phyloP scores from a whole-genome alignment of 2,113 vertebrate species.

The Acinonyx jubatus region DNA sequence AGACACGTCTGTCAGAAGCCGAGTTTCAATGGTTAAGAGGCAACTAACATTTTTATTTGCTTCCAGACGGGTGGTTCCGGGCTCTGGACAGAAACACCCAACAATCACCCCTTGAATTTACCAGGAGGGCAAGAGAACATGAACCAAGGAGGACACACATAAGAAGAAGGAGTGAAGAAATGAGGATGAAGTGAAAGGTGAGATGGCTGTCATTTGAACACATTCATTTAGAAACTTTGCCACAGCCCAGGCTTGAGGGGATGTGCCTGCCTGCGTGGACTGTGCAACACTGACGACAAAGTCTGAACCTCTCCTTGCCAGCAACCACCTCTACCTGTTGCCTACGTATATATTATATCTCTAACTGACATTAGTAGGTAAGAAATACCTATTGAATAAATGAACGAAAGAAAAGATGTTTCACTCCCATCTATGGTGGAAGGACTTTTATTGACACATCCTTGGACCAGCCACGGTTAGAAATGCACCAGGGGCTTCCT shows the following conservation, averaged over 20 bases:
- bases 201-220: background rate
- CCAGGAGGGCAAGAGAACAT: background rate
- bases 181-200: slow-evolving; percentile 9
- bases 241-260: background rate
- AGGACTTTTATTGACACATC: background rate
- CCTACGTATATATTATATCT: accelerated
- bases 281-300: accelerated
- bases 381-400: background rate
- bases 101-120: background rate
- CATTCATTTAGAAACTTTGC: background rate
- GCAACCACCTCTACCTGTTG: background rate
- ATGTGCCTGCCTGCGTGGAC: accelerated
- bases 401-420: background rate
- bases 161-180: background rate
- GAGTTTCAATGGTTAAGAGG: background rate
- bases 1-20: background rate
- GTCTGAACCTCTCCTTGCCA: accelerated
- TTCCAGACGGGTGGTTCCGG: background rate
- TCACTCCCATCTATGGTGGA: background rate
- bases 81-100: background rate
- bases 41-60: background rate
- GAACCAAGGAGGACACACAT: background rate
- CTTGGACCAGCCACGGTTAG: background rate
- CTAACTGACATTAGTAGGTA: background rate
- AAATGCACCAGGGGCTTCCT: background rate